phyloP scores from a whole-genome alignment of 2,113 vertebrate genomes.

The Phalacrocorax pelagicus region DNA sequence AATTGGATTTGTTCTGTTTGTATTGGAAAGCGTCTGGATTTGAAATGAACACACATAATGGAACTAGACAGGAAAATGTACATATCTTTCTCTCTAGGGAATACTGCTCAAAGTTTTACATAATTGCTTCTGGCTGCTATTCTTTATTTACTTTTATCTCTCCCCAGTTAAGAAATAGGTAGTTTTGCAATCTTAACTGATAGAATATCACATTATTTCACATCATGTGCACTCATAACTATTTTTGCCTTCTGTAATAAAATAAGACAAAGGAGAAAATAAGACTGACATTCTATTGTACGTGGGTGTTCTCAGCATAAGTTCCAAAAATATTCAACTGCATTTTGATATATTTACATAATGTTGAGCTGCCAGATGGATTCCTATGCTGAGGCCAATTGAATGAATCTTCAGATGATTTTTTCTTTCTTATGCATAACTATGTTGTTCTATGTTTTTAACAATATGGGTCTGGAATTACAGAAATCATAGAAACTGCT shows the following conservation, averaged over 20 bases:
- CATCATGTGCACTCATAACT: not conserved
- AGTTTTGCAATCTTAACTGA: not conserved
- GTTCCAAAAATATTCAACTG: not conserved
- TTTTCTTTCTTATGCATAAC: not conserved
- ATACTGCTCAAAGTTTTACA: not conserved
- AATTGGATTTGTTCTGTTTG: constrained; percentile 39
- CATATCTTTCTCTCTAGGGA: constrained; percentile 12
- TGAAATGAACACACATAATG: constrained; percentile 32
- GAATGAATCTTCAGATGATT: not conserved
- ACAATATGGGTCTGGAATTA: not conserved
- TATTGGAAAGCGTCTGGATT: constrained; percentile 22
- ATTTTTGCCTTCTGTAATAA: not conserved
- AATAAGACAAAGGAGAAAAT: not conserved
- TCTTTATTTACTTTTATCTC: constrained; percentile 22
- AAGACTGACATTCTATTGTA: not conserved
- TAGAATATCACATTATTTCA: not conserved
- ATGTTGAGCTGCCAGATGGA: not conserved
- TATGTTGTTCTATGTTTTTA: not conserved
- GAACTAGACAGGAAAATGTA: constrained; percentile 38
- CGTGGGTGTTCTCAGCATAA: not conserved
- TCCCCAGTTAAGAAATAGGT: not conserved
- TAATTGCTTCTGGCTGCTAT: constrained; percentile 38
- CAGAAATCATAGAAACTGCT: not conserved
- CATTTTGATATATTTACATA: not conserved
- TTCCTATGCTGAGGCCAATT: not conserved